A percentile compares a stretch with the other conserved stretches of the same genome.
Conservation (phyloP, 2,797 vertebrate genomes). For the Apogon talboti region DNA sequence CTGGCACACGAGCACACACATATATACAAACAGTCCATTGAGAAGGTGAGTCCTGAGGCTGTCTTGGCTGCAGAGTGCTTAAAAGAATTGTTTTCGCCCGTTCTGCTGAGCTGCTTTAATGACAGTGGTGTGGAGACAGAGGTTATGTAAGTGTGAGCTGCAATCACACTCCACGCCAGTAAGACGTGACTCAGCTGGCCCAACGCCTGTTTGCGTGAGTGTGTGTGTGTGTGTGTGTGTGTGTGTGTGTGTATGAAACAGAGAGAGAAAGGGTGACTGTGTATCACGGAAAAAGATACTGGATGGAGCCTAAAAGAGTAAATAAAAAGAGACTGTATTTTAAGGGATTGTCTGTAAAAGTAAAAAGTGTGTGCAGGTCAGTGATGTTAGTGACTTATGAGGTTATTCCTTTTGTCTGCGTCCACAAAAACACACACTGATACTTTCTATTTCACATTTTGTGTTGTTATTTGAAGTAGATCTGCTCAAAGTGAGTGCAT, state of each 20-base stretch:
- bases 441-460: too few relatives aligned
- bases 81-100: slow-evolving; percentile 68
- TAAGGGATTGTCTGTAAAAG: too few relatives aligned
- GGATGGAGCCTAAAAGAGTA: too few relatives aligned
- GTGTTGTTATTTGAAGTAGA: neutral
- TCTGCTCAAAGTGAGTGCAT: neutral
- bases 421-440: too few relatives aligned
- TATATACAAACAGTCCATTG: slow-evolving; percentile 26
- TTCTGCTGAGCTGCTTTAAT: slow-evolving; percentile 72
- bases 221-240: slow-evolving; percentile 33
- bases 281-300: neutral
- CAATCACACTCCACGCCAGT: slow-evolving; percentile 79
- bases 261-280: slow-evolving; percentile 8
- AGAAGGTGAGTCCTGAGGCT: slow-evolving; percentile 56
- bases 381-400: too few relatives aligned
- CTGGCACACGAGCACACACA: slow-evolving; percentile 19
- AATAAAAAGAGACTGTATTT: too few relatives aligned
- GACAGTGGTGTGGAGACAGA: slow-evolving; percentile 78
- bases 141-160: slow-evolving; percentile 85
- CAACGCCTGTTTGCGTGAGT: slow-evolving; percentile 53
- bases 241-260: neutral
- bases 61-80: slow-evolving; percentile 66
- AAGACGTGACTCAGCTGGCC: slow-evolving; percentile 84
- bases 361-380: too few relatives aligned
- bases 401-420: too few relatives aligned